Percentiles rank a stretch among this genome's conserved stretches.
phyloP scores from a whole-genome alignment of 2,888 invertebrate species.

The Dicycla oo region DNA sequence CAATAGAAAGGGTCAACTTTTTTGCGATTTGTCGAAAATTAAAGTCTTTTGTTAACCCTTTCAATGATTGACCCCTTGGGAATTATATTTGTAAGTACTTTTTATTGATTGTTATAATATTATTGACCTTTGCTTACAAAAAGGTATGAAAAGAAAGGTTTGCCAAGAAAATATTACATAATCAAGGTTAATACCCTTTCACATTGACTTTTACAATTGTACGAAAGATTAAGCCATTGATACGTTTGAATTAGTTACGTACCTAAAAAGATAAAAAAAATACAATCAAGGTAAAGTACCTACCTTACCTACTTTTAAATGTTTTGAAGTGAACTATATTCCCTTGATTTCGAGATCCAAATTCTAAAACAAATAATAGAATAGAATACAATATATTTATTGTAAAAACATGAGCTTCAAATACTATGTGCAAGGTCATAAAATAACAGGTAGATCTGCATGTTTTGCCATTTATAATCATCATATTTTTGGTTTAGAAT shows the following conservation, averaged over 20 bases:
- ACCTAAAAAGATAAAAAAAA: too few relatives aligned
- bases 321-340: neutral
- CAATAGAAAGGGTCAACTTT: conserved; percentile 85
- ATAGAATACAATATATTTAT: too few relatives aligned
- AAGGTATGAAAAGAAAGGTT: neutral
- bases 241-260: neutral
- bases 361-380: neutral
- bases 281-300: too few relatives aligned
- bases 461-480: too few relatives aligned
- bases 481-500: too few relatives aligned
- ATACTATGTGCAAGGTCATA: too few relatives aligned
- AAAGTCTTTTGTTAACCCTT: conserved; percentile 79
- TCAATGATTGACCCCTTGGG: conserved; percentile 69
- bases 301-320: neutral
- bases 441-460: too few relatives aligned
- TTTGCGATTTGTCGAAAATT: conserved; percentile 75
- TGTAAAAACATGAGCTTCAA: too few relatives aligned
- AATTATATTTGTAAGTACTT: conserved; percentile 41
- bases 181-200: conserved; percentile 14
- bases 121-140: conserved; percentile 58
- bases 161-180: conserved; percentile 10
- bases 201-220: conserved; percentile 6
- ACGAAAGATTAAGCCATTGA: conserved; percentile 8
- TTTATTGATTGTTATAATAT: conserved; percentile 56
- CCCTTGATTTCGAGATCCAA: neutral